Evolutionary conservation across 2,797 vertebrate genomes (phyloP), one percentile per base, ranked within the genome.

Genomic region (Lacerta agilis): DNA sequence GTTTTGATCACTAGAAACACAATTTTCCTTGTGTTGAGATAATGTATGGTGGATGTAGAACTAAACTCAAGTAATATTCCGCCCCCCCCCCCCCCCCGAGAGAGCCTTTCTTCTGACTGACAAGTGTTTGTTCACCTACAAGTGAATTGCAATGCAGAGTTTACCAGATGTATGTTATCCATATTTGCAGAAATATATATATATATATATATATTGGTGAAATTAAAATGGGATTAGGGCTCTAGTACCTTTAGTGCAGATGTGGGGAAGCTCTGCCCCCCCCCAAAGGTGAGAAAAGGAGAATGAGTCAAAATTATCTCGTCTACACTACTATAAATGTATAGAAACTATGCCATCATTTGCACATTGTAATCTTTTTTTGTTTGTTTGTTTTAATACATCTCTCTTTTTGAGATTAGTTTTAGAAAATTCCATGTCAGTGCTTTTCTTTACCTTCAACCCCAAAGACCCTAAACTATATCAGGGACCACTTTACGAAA

Each of bases 1-100:
- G 81, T 91, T 96, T 94, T 94, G 87, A 94, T 95, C 86, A 92
- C 94, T 95, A 92, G 76, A 82, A 94, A 87, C 91, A 93, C 79
- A 23, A 8, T 88, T 93, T 93, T 93, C 43, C 87, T 91, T 94
- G 79, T 85, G 61, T 11, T 79, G 79, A 89, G 82, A 86, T 91
- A 93, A 92, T 82, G 83, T 72, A 72, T 0, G 73, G 18, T 29
- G 78, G 58, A 84, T 79, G 73, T 5, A 79, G 89, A 92, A 93
- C 84, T 67, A 90, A 95, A 91, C 10, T 49, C 2, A 69, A 86
- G 86, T 90, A 71, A 29, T 72, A 4, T 33, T n/a, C n/a, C n/a
- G n/a, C n/a, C n/a, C 33, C 33, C 33, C 33, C 33, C n/a, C n/a
- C n/a, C 33, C 33, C 33, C 33, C 33, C 1, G 33, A 88, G 71